phyloP scores from a whole-genome alignment of 2,888 invertebrate genomes.

The Panorpa germanica region DNA sequence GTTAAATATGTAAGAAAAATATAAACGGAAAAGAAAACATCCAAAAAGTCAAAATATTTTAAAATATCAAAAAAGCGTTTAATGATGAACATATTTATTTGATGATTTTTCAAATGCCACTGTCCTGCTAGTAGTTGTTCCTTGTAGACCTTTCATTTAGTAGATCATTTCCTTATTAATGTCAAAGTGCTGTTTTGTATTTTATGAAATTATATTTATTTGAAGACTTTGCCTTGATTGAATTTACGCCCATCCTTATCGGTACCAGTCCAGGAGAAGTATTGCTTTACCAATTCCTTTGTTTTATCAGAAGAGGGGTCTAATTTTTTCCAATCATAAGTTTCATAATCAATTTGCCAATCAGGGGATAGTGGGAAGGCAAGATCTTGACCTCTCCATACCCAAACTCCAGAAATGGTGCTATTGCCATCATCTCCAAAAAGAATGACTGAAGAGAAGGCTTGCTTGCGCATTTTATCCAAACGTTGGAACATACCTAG shows the following conservation, averaged over 20 bases:
- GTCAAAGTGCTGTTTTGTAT: no score
- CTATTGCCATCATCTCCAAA: constrained; percentile 87
- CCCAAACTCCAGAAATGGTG: constrained; percentile 91
- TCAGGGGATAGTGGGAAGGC: constrained; percentile 81
- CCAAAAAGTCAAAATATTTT: no score
- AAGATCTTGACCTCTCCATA: constrained; percentile 91
- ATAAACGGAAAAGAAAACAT: no score
- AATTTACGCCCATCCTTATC: constrained; percentile 81
- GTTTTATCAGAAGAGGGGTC: constrained; percentile 64
- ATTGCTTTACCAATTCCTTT: constrained; percentile 71
- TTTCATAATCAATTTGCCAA: constrained; percentile 95
- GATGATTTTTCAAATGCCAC: no score
- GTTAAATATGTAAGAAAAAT: no score
- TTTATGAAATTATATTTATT: no score
- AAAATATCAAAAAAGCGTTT: no score
- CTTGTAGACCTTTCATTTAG: no score
- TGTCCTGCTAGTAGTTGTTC: no score
- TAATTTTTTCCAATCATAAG: constrained; percentile 88
- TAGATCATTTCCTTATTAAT: no score
- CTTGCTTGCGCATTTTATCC: constrained; percentile 94
- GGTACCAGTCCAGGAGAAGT: constrained; percentile 76
- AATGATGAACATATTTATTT: no score
- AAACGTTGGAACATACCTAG: constrained; percentile 97
- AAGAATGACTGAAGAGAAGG: constrained; percentile 84
- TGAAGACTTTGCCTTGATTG: constrained; percentile 99